Evolutionary conservation across 2,888 invertebrate genomes (phyloP).

Genomic region (Schizaphis graminum): DNA sequence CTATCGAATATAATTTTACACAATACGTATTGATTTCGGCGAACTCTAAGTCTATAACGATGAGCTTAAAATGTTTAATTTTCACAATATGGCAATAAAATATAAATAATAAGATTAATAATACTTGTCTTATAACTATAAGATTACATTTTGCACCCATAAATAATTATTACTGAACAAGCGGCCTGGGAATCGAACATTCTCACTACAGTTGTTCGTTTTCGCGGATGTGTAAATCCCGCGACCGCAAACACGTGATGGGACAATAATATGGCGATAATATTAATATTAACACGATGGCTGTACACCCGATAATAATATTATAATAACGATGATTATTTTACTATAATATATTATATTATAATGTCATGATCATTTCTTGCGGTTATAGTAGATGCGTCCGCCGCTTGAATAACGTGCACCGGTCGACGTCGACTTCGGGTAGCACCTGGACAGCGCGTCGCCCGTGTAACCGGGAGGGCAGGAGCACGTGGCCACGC

Average conservation of each 20-base stretch:
- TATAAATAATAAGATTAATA: background rate
- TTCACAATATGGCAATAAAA: background rate
- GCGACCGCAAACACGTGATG: background rate
- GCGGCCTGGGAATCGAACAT: background rate
- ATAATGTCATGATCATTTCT: conserved; percentile 30
- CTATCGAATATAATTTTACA: background rate
- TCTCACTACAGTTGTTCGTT: background rate
- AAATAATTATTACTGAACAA: background rate
- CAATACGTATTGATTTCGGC: background rate
- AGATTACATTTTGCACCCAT: background rate
- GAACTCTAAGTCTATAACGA: background rate
- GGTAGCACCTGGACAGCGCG: conserved; percentile 74
- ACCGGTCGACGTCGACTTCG: conserved; percentile 58
- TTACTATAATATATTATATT: background rate
- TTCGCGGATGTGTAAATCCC: background rate
- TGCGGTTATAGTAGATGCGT: conserved; percentile 62
- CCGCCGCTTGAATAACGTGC: background rate
- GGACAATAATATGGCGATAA: background rate
- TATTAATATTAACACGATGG: background rate
- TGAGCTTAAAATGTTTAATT: background rate
- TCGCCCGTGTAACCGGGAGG: conserved; percentile 78
- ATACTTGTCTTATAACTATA: background rate
- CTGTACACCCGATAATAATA: background rate
- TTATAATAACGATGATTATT: background rate
- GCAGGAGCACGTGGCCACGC: conserved; percentile 87